Percentiles rank a stretch among this genome's conserved stretches.
These are phyloP conservation scores for Solenopsis invicta DNA, from an alignment of 1,140 invertebrate genomes.

Conservation along the genomic window DNA sequence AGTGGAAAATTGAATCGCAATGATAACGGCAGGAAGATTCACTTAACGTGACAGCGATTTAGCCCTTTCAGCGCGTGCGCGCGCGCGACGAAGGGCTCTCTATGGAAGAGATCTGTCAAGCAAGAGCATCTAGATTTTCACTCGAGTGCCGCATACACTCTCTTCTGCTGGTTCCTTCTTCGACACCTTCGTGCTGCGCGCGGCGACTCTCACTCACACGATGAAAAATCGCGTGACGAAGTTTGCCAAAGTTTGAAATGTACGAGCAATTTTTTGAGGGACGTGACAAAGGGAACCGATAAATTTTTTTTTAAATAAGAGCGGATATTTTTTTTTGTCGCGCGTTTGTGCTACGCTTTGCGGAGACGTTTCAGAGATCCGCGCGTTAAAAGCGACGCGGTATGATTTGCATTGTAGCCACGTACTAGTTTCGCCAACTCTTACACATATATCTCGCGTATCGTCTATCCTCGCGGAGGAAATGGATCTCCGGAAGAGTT, in stretches of 20 bases:
- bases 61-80: conserved; percentile 30
- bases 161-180: neutral
- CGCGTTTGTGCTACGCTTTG: neutral
- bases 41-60: conserved; percentile 62
- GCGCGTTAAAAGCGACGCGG: neutral
- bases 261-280: neutral
- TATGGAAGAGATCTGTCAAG: neutral
- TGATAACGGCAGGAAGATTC: conserved; percentile 52
- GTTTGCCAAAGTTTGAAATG: conserved; percentile 1
- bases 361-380: neutral
- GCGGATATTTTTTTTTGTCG: neutral
- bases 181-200: neutral
- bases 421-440: conserved; percentile 23
- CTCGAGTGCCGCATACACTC: neutral
- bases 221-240: conserved; percentile 45
- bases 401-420: conserved; percentile 8
- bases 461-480: neutral
- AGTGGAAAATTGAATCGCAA: conserved; percentile 63
- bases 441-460: conserved; percentile 5
- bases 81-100: neutral
- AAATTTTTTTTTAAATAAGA: conserved; percentile 17
- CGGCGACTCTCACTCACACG: neutral
- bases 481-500: conserved; percentile 54
- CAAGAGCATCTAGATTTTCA: conserved; percentile 30
- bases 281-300: neutral